phyloP scores from a whole-genome alignment of 64 coral and sea anemone genomes.

The Stichodactyla mertensii region DNA sequence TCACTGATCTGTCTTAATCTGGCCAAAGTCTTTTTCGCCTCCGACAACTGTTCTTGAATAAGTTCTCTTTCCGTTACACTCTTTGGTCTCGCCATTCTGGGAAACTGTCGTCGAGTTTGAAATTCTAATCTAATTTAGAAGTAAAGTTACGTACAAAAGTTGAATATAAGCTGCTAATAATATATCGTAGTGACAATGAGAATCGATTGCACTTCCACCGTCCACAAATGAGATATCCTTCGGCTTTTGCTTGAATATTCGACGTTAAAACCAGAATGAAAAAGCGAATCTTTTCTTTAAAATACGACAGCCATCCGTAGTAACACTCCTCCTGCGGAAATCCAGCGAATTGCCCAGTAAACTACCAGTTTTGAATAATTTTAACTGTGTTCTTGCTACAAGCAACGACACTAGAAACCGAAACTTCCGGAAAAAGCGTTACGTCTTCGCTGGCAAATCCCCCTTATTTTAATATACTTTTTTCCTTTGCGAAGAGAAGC shows the following conservation, averaged over 20 bases:
- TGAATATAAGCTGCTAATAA: background rate
- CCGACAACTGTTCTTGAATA: constrained; percentile 35
- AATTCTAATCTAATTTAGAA: background rate
- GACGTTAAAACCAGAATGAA: background rate
- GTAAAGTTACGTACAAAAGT: background rate
- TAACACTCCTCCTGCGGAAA: background rate
- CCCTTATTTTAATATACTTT: background rate
- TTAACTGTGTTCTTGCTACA: constrained; percentile 5
- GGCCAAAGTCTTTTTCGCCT: constrained; percentile 38
- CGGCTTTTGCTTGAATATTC: background rate
- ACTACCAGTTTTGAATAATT: constrained; percentile 11
- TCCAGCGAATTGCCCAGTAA: constrained; percentile 17
- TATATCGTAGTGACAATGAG: background rate
- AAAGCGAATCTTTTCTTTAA: background rate
- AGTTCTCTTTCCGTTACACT: constrained; percentile 32
- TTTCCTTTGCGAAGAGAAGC: background rate
- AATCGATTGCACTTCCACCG: background rate
- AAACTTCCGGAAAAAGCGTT: constrained; percentile 3
- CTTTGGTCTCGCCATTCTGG: constrained; percentile 31
- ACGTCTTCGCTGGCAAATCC: background rate
- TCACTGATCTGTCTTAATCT: constrained; percentile 26
- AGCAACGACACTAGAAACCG: background rate
- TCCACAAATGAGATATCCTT: background rate
- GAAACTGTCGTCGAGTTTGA: background rate
- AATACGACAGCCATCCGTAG: background rate